Percentiles rank a stretch among this genome's conserved stretches.
These are phyloP conservation scores for Drosophila parvula DNA, from an alignment of 1,140 invertebrate species.

Conservation along the genomic window DNA sequence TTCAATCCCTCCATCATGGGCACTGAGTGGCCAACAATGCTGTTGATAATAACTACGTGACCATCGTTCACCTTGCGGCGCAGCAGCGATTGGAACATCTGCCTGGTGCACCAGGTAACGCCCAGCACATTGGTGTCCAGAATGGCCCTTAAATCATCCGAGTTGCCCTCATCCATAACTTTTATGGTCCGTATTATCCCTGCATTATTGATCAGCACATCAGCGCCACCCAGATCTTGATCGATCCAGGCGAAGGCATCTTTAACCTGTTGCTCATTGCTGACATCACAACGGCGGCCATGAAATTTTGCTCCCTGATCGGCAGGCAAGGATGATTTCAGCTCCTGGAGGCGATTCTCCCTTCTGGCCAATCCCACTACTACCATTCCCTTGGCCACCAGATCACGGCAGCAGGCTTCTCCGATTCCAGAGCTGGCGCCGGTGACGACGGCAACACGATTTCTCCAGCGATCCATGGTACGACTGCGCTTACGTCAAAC, in stretches of 20 bases:
- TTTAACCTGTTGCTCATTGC: constrained; percentile 87
- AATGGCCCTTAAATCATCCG: constrained; percentile 50
- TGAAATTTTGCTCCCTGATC: constrained; percentile 56
- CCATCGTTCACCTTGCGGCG: constrained; percentile 86
- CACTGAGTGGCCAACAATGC: constrained; percentile 85
- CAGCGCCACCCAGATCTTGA: constrained; percentile 86
- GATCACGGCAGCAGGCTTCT: constrained; percentile 75
- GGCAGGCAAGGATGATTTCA: constrained; percentile 41
- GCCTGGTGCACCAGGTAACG: constrained; percentile 85
- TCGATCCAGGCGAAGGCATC: constrained; percentile 87
- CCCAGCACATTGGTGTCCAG: constrained; percentile 86
- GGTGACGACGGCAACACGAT: constrained; percentile 72
- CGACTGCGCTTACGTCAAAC: not conserved
- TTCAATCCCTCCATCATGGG: constrained; percentile 68
- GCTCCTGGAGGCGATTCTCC: constrained; percentile 83
- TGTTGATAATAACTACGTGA: constrained; percentile 84
- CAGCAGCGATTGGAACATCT: constrained; percentile 87
- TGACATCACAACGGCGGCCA: constrained; percentile 86
- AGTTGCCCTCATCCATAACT: constrained; percentile 65
- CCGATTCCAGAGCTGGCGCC: constrained; percentile 86
- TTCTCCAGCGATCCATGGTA: constrained; percentile 67
- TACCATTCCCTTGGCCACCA: constrained; percentile 85
- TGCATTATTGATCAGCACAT: constrained; percentile 89
- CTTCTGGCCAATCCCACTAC: constrained; percentile 90
- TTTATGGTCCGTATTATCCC: constrained; percentile 78